A percentile compares a stretch with the other conserved stretches of the same genome.
Evolutionary conservation across 2,888 invertebrate genomes (phyloP).

Genomic region (Endotricha flammealis): DNA sequence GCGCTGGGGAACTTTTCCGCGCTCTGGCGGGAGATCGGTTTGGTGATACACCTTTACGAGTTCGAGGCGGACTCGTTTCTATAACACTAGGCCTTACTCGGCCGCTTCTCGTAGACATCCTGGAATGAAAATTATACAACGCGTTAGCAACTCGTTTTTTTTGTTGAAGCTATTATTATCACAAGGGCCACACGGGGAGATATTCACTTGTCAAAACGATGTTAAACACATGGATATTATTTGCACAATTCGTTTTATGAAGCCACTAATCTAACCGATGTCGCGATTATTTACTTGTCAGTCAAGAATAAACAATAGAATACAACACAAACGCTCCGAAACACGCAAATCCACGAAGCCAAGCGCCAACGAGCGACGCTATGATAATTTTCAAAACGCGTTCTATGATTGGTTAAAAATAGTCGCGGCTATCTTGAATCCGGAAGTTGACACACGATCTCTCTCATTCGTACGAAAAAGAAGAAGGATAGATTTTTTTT

Average conservation of each 20-base stretch:
- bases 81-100: constrained; percentile 46
- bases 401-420: constrained; percentile 57
- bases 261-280: constrained; percentile 12
- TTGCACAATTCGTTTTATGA: neutral
- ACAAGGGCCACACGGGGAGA: constrained; percentile 54
- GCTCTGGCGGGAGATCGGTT: constrained; percentile 66
- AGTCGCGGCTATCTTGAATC: constrained; percentile 30
- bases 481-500: constrained; percentile 17
- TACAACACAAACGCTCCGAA: constrained; percentile 35
- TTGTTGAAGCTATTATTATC: constrained; percentile 50
- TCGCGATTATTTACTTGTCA: constrained; percentile 14
- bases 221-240: constrained; percentile 12
- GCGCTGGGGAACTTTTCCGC: constrained; percentile 51
- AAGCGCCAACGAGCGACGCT: constrained; percentile 65
- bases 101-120: constrained; percentile 68
- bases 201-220: constrained; percentile 35
- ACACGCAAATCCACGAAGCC: constrained; percentile 37
- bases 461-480: constrained; percentile 15
- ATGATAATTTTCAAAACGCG: constrained; percentile 56
- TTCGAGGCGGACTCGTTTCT: constrained; percentile 55
- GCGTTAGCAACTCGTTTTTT: constrained; percentile 24
- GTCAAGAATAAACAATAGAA: constrained; percentile 28
- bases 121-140: constrained; percentile 30
- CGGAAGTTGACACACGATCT: constrained; percentile 20
- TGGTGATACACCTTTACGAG: constrained; percentile 58